These are phyloP conservation scores for Carabus problematicus DNA, from an alignment of 2,888 invertebrate species.

Conservation along the genomic window DNA sequence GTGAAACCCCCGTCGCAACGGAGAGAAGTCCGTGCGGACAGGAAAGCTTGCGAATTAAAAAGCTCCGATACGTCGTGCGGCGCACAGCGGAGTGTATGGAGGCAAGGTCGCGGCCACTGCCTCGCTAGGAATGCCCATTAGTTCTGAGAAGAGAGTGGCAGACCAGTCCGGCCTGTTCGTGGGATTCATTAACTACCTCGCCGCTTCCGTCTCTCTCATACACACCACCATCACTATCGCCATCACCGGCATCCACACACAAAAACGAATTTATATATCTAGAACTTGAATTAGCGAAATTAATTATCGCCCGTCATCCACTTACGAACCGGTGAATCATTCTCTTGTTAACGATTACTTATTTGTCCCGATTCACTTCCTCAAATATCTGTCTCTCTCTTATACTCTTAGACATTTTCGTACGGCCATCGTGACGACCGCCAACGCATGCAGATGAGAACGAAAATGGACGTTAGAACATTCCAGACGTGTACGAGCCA, in stretches of 20 bases:
- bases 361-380: constrained; percentile 1
- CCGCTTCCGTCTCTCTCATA: constrained; percentile 2
- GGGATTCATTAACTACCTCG: constrained; percentile 53
- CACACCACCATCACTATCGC: constrained; percentile 10
- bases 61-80: constrained; percentile 22
- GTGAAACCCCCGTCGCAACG: too few relatives aligned
- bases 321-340: too few relatives aligned
- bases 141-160: constrained; percentile 47
- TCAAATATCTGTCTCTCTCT: too few relatives aligned
- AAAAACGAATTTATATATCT: constrained; percentile 29
- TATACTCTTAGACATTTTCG: too few relatives aligned
- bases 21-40: background rate
- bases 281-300: constrained; percentile 38
- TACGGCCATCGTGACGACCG: too few relatives aligned
- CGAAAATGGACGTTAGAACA: too few relatives aligned
- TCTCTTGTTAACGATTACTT: constrained; percentile 24
- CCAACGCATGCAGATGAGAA: too few relatives aligned
- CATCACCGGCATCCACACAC: background rate
- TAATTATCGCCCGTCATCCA: constrained; percentile 29
- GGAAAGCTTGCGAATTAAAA: constrained; percentile 35
- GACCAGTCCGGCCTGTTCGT: constrained; percentile 56
- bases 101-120: constrained; percentile 55
- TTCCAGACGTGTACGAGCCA: too few relatives aligned
- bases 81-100: background rate
- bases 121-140: constrained; percentile 57